Conservation (phyloP, 2,797 vertebrate genomes). For the Protonibea diacanthus region DNA sequence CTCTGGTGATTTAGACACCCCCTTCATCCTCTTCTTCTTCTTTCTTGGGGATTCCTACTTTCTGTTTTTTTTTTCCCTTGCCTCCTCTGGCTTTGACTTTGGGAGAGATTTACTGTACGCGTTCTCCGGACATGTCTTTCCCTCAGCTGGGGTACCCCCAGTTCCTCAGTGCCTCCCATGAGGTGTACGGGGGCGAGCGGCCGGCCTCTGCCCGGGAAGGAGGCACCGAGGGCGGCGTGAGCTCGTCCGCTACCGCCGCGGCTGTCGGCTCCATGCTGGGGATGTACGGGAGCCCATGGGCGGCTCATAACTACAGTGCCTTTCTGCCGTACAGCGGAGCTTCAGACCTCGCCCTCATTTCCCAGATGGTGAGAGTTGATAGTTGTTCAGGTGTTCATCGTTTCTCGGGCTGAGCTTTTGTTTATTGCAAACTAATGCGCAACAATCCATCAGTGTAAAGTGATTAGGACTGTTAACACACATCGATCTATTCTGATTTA, state of each 20-base stretch:
- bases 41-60: constrained; percentile 71
- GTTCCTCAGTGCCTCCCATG: constrained; percentile 92
- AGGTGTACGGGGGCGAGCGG: constrained; percentile 92
- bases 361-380: constrained; percentile 92
- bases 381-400: constrained; percentile 32
- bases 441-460: background rate
- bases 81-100: constrained; percentile 65
- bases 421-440: background rate
- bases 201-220: constrained; percentile 90
- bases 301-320: constrained; percentile 94
- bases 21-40: constrained; percentile 54
- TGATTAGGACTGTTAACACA: background rate
- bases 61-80: constrained; percentile 50
- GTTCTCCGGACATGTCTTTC: constrained; percentile 92
- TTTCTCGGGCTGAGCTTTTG: background rate
- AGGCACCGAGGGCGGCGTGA: constrained; percentile 86
- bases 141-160: constrained; percentile 97
- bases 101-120: constrained; percentile 67
- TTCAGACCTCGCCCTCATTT: constrained; percentile 94
- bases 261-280: constrained; percentile 95
- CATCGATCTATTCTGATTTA: background rate
- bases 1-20: constrained; percentile 77
- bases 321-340: constrained; percentile 95
- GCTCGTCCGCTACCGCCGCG: constrained; percentile 87
- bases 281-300: constrained; percentile 95